A percentile compares a stretch with the other conserved stretches of the same genome.
phyloP scores from a whole-genome alignment of 2,888 invertebrate species.

The Mongoloraphidia duomilia region DNA sequence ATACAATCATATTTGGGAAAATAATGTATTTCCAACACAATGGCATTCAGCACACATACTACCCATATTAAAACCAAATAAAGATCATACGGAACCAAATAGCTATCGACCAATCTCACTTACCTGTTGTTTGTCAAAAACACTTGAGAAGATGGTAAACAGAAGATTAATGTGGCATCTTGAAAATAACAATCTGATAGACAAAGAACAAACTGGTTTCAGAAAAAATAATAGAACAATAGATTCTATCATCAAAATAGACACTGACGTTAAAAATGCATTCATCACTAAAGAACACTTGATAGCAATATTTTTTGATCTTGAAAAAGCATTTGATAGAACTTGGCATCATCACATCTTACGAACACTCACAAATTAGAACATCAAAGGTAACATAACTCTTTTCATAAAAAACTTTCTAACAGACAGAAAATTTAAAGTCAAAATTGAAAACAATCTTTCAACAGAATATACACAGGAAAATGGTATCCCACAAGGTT shows the following conservation, averaged over 20 bases:
- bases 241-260: background rate
- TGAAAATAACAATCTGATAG: background rate
- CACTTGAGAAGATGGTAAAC: background rate
- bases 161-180: background rate
- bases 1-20: no score
- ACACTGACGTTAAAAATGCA: conserved; percentile 2
- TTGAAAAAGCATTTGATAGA: background rate
- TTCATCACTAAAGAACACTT: background rate
- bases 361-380: background rate
- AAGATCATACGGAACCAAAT: no score
- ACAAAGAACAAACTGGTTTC: conserved; percentile 1
- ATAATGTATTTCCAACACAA: no score
- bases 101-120: no score
- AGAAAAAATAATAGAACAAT: background rate
- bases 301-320: background rate
- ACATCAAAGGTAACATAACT: background rate
- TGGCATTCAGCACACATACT: background rate
- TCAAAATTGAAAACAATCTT: background rate
- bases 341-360: background rate
- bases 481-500: conserved; percentile 14
- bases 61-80: no score
- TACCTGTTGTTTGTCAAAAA: background rate
- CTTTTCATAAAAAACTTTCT: conserved; percentile 1
- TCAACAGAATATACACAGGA: conserved; percentile 1
- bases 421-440: conserved; percentile 3